Evolutionary conservation across 2,888 invertebrate genomes (phyloP).

Genomic region (Erebia epiphron): DNA sequence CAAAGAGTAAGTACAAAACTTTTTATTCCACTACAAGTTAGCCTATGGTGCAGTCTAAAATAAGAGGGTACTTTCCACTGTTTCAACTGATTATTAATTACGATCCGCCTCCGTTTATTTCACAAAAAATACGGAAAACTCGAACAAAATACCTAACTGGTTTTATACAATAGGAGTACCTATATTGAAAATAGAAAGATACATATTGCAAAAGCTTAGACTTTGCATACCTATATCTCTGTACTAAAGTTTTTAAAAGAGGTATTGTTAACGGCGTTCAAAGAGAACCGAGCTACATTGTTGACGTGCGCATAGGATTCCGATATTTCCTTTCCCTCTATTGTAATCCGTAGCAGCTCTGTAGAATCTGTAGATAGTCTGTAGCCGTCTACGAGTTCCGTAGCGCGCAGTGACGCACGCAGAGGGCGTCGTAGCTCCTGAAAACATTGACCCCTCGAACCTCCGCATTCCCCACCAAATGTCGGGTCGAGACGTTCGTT

Average conservation of each 20-base stretch:
- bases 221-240: too few species aligned
- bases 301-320: slow-evolving; percentile 11
- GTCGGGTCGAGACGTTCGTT: slow-evolving; percentile 34
- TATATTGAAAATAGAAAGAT: too few species aligned
- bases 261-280: slow-evolving; percentile 6
- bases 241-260: slow-evolving; percentile 1
- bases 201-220: too few species aligned
- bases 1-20: too few species aligned
- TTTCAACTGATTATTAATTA: too few species aligned
- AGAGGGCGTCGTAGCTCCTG: slow-evolving; percentile 66
- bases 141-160: too few species aligned
- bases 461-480: slow-evolving; percentile 55
- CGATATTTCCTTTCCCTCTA: slow-evolving; percentile 10
- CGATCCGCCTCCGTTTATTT: too few species aligned
- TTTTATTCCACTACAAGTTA: too few species aligned
- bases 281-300: slow-evolving; percentile 15
- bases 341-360: slow-evolving; percentile 14
- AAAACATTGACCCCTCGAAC: slow-evolving; percentile 64
- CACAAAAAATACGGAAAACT: too few species aligned
- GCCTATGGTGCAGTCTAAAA: too few species aligned
- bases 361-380: slow-evolving; percentile 41
- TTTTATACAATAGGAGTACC: too few species aligned
- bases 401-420: slow-evolving; percentile 71
- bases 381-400: slow-evolving; percentile 75
- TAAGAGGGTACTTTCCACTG: too few species aligned